Percentiles rank a stretch among this genome's conserved stretches.
Evolutionary conservation across 2,797 vertebrate species (phyloP).

Genomic region (Anolis apletophallus): DNA sequence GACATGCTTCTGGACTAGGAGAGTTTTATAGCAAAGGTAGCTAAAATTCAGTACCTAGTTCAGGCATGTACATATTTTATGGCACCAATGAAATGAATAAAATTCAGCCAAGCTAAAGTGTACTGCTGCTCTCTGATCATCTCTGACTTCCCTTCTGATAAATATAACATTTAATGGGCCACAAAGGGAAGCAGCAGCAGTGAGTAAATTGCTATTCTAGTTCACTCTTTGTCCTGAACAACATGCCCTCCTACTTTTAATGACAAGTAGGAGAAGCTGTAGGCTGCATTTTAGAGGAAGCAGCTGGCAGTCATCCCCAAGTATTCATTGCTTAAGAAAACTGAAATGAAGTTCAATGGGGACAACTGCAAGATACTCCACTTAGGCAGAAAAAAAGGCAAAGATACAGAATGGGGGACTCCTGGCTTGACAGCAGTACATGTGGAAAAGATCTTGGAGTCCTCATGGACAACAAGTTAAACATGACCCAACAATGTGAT

Average conservation of each 20-base stretch:
- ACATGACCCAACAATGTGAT: no score
- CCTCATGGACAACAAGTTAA: no score
- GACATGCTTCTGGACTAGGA: not conserved
- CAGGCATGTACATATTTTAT: not conserved
- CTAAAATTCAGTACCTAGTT: not conserved
- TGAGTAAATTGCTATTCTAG: not conserved
- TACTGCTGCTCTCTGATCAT: not conserved
- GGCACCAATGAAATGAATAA: conserved; percentile 2
- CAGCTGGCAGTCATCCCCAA: no score
- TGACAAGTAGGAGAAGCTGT: no score
- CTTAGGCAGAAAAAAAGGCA: no score
- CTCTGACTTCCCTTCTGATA: not conserved
- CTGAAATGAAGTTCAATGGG: no score
- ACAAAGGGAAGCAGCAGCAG: not conserved
- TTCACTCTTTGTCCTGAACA: not conserved
- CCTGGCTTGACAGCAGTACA: no score
- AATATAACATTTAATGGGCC: not conserved
- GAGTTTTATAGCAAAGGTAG: not conserved
- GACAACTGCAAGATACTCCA: no score
- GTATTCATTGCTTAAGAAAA: no score
- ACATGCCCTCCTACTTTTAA: not conserved
- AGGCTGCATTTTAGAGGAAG: no score
- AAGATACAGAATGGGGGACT: no score
- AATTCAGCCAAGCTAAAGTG: not conserved
- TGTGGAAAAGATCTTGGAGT: no score